Conservation (phyloP, 2,888 invertebrate genomes). For the Lepeophtheirus nordmannii region DNA sequence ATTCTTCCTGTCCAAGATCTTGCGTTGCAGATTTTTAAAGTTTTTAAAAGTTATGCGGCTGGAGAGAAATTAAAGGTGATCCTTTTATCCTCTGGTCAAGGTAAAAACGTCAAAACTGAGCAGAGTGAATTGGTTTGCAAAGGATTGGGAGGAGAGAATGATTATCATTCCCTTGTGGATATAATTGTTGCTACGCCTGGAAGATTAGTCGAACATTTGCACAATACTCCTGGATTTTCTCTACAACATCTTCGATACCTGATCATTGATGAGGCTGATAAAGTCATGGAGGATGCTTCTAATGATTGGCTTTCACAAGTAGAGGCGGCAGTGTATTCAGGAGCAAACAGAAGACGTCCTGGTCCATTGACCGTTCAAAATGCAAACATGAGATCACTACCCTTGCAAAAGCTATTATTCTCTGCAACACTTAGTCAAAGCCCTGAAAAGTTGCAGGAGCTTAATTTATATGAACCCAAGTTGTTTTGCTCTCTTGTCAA, state of each 20-base stretch:
- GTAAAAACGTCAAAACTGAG: conserved; percentile 37
- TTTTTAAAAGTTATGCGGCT: conserved; percentile 51
- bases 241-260: conserved; percentile 44
- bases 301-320: conserved; percentile 77
- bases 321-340: conserved; percentile 38
- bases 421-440: conserved; percentile 96
- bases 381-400: conserved; percentile 34
- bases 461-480: conserved; percentile 78
- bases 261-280: conserved; percentile 92
- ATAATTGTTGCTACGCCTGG: conserved; percentile 87
- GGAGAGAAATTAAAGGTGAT: conserved; percentile 54
- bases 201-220: conserved; percentile 75
- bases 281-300: conserved; percentile 76
- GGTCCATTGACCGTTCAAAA: background rate
- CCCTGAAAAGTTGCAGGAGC: conserved; percentile 77
- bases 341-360: background rate
- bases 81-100: conserved; percentile 47
- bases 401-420: conserved; percentile 77
- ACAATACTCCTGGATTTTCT: conserved; percentile 33
- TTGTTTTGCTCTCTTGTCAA: conserved; percentile 58
- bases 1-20: conserved; percentile 83
- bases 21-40: conserved; percentile 60
- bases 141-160: background rate
- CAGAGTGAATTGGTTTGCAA: conserved; percentile 30
- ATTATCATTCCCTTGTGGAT: conserved; percentile 40